Evolutionary conservation across 1,140 invertebrate genomes (phyloP).

Genomic region (Trissolcus basalis): DNA sequence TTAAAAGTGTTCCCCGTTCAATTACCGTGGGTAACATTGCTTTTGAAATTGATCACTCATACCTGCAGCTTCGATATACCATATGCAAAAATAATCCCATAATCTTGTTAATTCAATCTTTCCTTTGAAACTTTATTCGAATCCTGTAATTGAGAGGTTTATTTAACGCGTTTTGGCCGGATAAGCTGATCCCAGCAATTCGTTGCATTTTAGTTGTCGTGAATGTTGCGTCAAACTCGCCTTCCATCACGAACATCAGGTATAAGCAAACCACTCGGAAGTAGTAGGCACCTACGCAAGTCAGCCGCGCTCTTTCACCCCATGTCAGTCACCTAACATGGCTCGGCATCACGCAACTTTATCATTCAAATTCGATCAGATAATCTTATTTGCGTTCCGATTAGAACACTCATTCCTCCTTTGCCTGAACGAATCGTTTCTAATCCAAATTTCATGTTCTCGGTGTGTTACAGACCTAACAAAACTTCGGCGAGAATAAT

Average conservation of each 20-base stretch:
- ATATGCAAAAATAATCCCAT: too few species aligned
- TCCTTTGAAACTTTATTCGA: constrained; percentile 10
- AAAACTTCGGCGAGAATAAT: too few species aligned
- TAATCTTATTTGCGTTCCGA: constrained; percentile 71
- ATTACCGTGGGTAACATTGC: background rate
- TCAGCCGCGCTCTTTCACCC: constrained; percentile 43
- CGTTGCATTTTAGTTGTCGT: constrained; percentile 41
- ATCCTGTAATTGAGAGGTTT: constrained; percentile 31
- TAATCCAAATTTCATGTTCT: constrained; percentile 1
- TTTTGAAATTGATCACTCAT: too few species aligned
- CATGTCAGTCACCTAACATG: constrained; percentile 26
- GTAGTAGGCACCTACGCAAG: constrained; percentile 54
- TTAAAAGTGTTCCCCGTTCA: constrained; percentile 15
- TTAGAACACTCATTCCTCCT: constrained; percentile 64
- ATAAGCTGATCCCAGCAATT: constrained; percentile 36
- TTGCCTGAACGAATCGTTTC: constrained; percentile 24
- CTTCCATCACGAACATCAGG: constrained; percentile 32
- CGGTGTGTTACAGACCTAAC: too few species aligned
- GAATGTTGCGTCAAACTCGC: constrained; percentile 29
- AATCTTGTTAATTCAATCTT: too few species aligned
- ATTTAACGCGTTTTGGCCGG: constrained; percentile 11
- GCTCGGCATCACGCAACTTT: constrained; percentile 62
- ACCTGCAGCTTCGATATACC: too few species aligned
- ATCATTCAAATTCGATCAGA: constrained; percentile 74
- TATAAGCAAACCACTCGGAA: constrained; percentile 20